These are phyloP conservation scores for Myotis myotis DNA, from an alignment of 2,797 vertebrate genomes.

Conservation along the genomic window DNA sequence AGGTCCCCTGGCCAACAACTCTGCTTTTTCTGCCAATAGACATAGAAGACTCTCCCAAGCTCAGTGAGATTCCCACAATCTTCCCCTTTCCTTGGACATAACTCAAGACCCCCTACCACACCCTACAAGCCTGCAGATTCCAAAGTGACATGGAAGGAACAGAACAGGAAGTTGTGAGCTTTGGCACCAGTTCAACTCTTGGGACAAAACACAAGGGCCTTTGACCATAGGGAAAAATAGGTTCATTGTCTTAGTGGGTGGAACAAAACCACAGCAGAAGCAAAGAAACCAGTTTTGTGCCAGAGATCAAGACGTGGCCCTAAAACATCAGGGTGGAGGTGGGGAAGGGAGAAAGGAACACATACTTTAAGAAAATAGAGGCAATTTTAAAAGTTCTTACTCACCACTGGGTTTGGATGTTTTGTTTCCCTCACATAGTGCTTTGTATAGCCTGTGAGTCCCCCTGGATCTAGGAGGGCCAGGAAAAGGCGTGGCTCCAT, in stretches of 20 bases:
- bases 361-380: constrained; percentile 25
- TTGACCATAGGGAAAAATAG: constrained; percentile 57
- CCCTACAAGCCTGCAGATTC: neutral
- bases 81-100: neutral
- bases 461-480: neutral
- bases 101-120: neutral
- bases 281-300: constrained; percentile 57
- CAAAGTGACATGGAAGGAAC: neutral
- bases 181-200: constrained; percentile 28
- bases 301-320: constrained; percentile 20
- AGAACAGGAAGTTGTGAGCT: constrained; percentile 32
- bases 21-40: neutral
- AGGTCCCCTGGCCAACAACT: neutral
- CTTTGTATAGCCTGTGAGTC: neutral
- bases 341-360: neutral
- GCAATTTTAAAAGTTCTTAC: neutral
- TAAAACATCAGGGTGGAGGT: neutral
- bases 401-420: neutral
- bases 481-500: constrained; percentile 18
- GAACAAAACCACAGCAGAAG: constrained; percentile 32
- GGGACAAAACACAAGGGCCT: constrained; percentile 60
- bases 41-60: neutral
- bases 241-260: constrained; percentile 64
- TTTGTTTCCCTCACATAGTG: neutral
- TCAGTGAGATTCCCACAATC: neutral